Evolutionary conservation across 2,888 invertebrate species (phyloP).

Genomic region (Thysanoteuthis rhombus): DNA sequence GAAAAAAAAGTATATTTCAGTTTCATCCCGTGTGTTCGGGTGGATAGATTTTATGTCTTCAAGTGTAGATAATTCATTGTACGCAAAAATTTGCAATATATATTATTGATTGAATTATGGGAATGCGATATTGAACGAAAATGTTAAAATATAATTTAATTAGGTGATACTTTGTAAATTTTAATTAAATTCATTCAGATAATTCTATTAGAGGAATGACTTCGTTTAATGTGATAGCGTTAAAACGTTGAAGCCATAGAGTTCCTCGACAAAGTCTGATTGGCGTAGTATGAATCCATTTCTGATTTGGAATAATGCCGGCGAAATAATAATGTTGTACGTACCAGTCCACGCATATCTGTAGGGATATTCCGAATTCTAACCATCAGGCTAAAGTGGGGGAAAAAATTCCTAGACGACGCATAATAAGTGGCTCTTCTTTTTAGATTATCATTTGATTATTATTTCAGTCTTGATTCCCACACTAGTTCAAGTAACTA

Average conservation of each 20-base stretch:
- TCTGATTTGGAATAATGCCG: background rate
- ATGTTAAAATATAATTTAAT: background rate
- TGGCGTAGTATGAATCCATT: background rate
- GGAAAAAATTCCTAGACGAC: background rate
- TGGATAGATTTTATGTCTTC: background rate
- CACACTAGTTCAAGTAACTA: no score
- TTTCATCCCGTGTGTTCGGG: background rate
- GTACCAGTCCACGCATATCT: background rate
- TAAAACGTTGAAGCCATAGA: background rate
- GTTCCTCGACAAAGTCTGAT: background rate
- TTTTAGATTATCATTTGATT: background rate
- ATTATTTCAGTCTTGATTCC: no score
- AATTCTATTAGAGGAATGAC: background rate
- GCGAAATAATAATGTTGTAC: background rate
- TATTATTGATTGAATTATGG: background rate
- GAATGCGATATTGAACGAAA: background rate
- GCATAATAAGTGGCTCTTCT: background rate
- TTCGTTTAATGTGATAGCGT: background rate
- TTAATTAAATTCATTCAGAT: background rate
- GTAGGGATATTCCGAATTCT: background rate
- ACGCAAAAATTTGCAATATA: background rate
- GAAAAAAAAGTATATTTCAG: no score
- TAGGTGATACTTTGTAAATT: background rate
- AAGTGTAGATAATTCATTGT: background rate
- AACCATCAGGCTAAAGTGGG: background rate